phyloP scores from a whole-genome alignment of 2,113 vertebrate species.

The Brevimyrus niger region DNA sequence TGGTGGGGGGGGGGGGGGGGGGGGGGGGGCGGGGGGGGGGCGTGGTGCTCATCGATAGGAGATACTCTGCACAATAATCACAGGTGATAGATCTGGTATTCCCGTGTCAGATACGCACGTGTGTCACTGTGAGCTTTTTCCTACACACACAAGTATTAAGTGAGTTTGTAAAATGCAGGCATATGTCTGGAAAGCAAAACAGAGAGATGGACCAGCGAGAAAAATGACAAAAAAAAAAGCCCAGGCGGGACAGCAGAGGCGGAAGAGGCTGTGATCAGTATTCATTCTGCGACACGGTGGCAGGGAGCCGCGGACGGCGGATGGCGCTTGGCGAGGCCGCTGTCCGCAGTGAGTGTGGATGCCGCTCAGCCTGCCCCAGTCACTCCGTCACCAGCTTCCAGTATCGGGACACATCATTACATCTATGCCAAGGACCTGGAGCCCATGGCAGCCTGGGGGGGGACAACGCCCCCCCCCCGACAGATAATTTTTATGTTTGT shows the following conservation, averaged over 20 bases:
- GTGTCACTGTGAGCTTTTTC: not conserved
- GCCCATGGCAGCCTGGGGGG: conserved; percentile 16
- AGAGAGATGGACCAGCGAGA: not conserved
- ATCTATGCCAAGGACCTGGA: conserved; percentile 31
- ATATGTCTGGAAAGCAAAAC: not conserved
- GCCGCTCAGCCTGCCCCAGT: conserved; percentile 30
- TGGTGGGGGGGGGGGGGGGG: no score
- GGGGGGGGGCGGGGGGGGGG: not conserved
- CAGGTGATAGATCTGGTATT: not conserved
- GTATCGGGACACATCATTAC: conserved; percentile 35
- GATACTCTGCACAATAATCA: conserved; percentile 12
- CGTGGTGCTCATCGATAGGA: conserved; percentile 7
- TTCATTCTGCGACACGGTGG: conserved; percentile 17
- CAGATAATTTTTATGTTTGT: conserved; percentile 25
- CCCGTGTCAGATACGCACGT: not conserved
- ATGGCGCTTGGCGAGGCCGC: conserved; percentile 31
- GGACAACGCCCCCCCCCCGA: not conserved
- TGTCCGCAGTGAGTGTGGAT: conserved; percentile 13
- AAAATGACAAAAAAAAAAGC: not conserved
- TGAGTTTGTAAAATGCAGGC: not conserved
- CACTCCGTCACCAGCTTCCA: conserved; percentile 28
- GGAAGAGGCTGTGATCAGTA: conserved; percentile 11
- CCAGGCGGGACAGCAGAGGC: not conserved
- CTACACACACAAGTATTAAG: not conserved
- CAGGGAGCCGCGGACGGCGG: not conserved